A percentile compares a stretch with the other conserved stretches of the same genome.
phyloP scores from a whole-genome alignment of 1,140 invertebrate genomes.

The Bicyclus anynana region DNA sequence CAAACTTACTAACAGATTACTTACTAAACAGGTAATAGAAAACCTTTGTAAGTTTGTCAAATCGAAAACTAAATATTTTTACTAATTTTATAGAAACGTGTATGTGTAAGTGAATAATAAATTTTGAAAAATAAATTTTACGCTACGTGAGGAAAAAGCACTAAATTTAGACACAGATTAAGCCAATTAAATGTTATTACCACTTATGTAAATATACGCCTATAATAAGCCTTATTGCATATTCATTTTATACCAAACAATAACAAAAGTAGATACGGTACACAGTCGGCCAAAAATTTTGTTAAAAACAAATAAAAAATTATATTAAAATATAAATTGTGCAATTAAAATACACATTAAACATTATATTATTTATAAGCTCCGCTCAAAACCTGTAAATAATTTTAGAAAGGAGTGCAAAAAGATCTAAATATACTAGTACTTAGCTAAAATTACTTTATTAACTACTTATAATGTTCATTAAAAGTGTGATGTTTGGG shows the following conservation, averaged over 20 bases:
- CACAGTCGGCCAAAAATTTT: conserved; percentile 1
- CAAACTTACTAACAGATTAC: too few relatives aligned
- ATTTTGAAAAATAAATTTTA: too few relatives aligned
- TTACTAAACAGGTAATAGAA: too few relatives aligned
- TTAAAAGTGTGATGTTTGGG: conserved; percentile 1
- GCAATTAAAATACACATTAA: not conserved
- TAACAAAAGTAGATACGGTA: conserved; percentile 8
- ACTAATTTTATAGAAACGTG: too few relatives aligned
- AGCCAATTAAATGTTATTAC: not conserved
- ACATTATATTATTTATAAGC: not conserved
- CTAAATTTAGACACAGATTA: conserved; percentile 11
- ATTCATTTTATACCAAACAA: conserved; percentile 26
- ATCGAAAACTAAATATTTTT: too few relatives aligned
- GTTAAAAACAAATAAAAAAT: conserved; percentile 1
- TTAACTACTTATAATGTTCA: not conserved
- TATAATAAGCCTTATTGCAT: conserved; percentile 17
- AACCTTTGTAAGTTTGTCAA: too few relatives aligned
- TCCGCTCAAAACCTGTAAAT: conserved; percentile 7
- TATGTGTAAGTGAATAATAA: too few relatives aligned
- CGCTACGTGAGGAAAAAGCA: too few relatives aligned
- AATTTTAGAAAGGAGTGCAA: conserved; percentile 4
- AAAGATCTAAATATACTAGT: too few relatives aligned
- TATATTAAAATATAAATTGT: not conserved
- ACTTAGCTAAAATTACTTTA: not conserved
- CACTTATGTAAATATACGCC: too few relatives aligned